Evolutionary conservation across 1,140 invertebrate genomes (phyloP).

Genomic region (Macrobrachium rosenbergii): DNA sequence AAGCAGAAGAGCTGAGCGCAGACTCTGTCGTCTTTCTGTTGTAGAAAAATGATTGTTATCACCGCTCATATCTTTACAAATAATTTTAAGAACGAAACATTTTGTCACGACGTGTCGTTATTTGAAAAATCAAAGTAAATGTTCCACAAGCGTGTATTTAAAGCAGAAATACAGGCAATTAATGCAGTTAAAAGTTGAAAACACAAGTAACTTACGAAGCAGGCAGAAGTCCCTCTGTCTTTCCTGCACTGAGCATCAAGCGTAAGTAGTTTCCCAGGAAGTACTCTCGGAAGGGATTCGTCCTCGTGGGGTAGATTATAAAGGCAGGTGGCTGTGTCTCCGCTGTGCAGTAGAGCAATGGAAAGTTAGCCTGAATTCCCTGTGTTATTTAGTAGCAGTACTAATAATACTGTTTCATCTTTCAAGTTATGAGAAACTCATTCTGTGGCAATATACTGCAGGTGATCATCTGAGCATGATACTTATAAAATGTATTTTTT

Average conservation of each 20-base stretch:
- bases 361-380: conserved; percentile 53
- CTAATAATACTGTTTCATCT: no score
- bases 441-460: no score
- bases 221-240: conserved; percentile 92
- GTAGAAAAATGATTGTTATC: neutral
- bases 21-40: conserved; percentile 84
- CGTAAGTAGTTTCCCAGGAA: conserved; percentile 90
- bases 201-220: conserved; percentile 78
- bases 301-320: conserved; percentile 96
- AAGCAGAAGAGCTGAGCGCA: conserved; percentile 96
- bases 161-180: neutral
- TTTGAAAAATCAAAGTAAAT: no score
- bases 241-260: conserved; percentile 93
- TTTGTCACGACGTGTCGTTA: no score
- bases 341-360: conserved; percentile 78
- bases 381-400: no score
- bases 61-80: no score
- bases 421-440: no score
- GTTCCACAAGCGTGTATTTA: no score
- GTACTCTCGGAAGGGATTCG: conserved; percentile 86
- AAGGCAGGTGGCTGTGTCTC: conserved; percentile 92
- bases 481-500: no score
- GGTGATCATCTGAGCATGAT: no score
- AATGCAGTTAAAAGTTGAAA: neutral
- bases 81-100: no score